Base-by-base conservation (phyloP, 2,797 vertebrate species). In the Semaprochilodus insignis region DNA sequence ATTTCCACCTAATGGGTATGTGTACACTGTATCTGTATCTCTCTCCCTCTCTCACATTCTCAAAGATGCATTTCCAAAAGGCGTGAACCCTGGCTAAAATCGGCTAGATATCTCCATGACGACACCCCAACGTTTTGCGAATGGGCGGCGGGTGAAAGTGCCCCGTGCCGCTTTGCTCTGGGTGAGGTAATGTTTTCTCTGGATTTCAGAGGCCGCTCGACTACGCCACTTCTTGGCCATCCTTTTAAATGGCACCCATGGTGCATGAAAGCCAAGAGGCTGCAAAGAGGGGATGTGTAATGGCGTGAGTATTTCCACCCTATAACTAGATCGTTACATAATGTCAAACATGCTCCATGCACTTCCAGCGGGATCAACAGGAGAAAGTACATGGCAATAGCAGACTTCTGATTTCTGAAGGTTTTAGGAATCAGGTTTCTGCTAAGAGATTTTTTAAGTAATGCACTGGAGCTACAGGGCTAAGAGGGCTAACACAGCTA, bases 181-280 rank as follows among this genome's bases (percentile, higher is more conserved):
- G 89, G 88, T 93, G 93, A 94, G 87, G 91, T 94, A 93, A 93
- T 93, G 92, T 85, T 91, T 85, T 89, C 23, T 73, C 89, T 79
- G 81, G 86, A 81, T 84, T 87, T 89, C 85, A 72, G 83, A 85
- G 87, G 82, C 65, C 81, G 84, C 83, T 76, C 81, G 81, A 87
- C 81, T 87, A 73, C 70, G 74, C 81, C 81, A 80, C 85, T 83
- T 86, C 73, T 88, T 88, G 87, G 86, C 87, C 67, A 66, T 62
- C 59, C 17, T 65, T 71, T 76, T 77, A 83, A 86, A 85, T 83
- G 83, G 83, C 83, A 86, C 63, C 67, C 86, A 74, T 63, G 34
- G 62, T 67, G 65, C 51, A 44, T 71, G 75, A 83, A 81, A 70
- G 83, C 81, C 85, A 80, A 72, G 81, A 75, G 62, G 79, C 84